Evolutionary conservation across 2,888 invertebrate genomes (phyloP).

Genomic region (Timandra comae): DNA sequence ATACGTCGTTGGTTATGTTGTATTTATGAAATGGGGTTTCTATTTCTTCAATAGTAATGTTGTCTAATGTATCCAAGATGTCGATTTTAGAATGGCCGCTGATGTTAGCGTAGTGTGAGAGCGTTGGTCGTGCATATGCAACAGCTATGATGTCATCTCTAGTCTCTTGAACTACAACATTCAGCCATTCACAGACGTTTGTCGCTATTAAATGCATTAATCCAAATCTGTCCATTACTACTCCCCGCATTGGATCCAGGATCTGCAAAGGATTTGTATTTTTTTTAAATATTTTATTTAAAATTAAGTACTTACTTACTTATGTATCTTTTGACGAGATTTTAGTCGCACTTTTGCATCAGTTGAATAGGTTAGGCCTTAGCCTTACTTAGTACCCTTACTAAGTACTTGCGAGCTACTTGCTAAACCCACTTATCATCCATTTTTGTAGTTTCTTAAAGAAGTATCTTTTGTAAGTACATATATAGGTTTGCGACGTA

Average conservation of each 20-base stretch:
- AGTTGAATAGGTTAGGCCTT: no score
- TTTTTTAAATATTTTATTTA: no score
- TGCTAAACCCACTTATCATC: no score
- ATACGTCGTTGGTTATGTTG: conserved; percentile 17
- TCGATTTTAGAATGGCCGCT: conserved; percentile 39
- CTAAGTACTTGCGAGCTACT: no score
- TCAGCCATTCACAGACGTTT: conserved; percentile 94
- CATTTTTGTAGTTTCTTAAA: no score
- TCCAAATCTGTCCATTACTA: conserved; percentile 83
- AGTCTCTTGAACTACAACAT: conserved; percentile 91
- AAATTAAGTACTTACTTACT: no score
- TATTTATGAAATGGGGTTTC: conserved; percentile 6
- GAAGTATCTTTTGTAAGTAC: no score
- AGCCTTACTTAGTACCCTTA: no score
- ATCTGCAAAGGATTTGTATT: conserved; percentile 47
- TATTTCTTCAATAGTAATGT: conserved; percentile 34
- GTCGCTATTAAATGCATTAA: conserved; percentile 96
- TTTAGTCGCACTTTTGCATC: no score
- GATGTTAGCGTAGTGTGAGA: conserved; percentile 53
- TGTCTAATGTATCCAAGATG: conserved; percentile 36
- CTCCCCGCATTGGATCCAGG: conserved; percentile 64
- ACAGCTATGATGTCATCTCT: conserved; percentile 85
- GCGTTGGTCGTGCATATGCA: conserved; percentile 49
- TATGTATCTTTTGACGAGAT: no score
- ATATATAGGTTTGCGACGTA: no score